phyloP scores from a whole-genome alignment of 2,113 vertebrate genomes.

The Tenrec ecaudatus region DNA sequence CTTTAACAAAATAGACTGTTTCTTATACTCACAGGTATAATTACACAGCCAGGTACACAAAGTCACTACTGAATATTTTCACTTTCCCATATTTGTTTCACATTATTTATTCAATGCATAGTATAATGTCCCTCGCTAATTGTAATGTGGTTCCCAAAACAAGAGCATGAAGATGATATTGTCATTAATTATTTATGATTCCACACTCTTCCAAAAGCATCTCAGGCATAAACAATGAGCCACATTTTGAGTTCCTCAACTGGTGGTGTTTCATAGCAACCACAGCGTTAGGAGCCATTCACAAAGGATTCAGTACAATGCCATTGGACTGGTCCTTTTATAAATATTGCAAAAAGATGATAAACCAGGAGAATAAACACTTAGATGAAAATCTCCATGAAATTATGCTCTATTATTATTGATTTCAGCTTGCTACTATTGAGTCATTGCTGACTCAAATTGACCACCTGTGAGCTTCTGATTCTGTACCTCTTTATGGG shows the following conservation, averaged over 20 bases:
- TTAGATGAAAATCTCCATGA: too few species aligned
- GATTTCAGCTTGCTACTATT: too few species aligned
- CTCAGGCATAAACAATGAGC: slow-evolving; percentile 30
- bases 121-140: slow-evolving; percentile 4
- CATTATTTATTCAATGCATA: slow-evolving; percentile 31
- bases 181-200: slow-evolving; percentile 29
- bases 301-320: slow-evolving; percentile 20
- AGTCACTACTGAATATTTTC: slow-evolving; percentile 39
- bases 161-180: background rate
- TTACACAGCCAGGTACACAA: background rate
- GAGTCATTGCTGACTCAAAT: too few species aligned
- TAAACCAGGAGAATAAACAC: background rate
- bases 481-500: too few species aligned
- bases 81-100: slow-evolving; percentile 43
- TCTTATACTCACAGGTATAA: background rate
- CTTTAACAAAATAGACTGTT: background rate
- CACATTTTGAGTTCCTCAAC: slow-evolving; percentile 2
- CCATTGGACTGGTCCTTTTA: background rate
- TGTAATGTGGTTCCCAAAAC: slow-evolving; percentile 15
- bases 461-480: too few species aligned
- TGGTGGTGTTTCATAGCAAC: slow-evolving; percentile 46
- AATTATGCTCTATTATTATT: too few species aligned
- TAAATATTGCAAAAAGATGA: background rate
- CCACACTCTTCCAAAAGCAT: slow-evolving; percentile 51
- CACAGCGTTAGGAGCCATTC: background rate